phyloP scores from a whole-genome alignment of 2,113 vertebrate species.

The Aphyosemion australe region DNA sequence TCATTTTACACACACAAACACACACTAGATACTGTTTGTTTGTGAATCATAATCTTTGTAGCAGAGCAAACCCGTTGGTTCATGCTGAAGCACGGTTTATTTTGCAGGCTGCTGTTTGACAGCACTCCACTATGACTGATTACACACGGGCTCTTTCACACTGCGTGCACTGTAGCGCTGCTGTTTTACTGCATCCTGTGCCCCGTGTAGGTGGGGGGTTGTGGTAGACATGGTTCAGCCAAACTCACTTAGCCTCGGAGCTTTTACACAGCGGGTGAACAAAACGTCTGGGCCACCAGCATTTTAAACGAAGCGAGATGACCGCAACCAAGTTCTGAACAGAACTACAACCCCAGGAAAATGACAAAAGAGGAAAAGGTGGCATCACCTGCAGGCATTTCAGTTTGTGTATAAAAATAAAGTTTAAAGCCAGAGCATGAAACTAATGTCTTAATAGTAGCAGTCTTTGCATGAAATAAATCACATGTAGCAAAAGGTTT shows the following conservation, averaged over 20 bases:
- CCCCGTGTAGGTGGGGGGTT: conserved; percentile 58
- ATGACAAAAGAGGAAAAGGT: not conserved
- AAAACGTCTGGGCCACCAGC: conserved; percentile 22
- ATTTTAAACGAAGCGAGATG: conserved; percentile 2
- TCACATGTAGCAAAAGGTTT: not conserved
- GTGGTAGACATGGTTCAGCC: conserved; percentile 50
- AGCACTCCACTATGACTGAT: conserved; percentile 59
- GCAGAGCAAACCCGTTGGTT: conserved; percentile 10
- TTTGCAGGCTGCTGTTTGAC: conserved; percentile 39
- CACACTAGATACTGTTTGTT: not conserved
- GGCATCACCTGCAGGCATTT: not conserved
- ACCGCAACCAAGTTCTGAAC: conserved; percentile 5
- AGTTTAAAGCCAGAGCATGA: not conserved
- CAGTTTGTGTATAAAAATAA: not conserved
- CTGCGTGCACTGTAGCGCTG: conserved; percentile 55
- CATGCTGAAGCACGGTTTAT: not conserved
- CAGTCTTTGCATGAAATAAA: not conserved
- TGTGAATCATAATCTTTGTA: conserved; percentile 11
- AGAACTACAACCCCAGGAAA: not conserved
- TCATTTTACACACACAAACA: conserved; percentile 13
- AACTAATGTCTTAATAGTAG: not conserved
- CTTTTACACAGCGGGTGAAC: conserved; percentile 15
- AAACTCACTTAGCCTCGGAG: conserved; percentile 44
- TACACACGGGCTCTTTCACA: conserved; percentile 51
- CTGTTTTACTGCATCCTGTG: conserved; percentile 60